Evolutionary conservation across 2,888 invertebrate genomes (phyloP).

Genomic region (Ernsta delagoae): DNA sequence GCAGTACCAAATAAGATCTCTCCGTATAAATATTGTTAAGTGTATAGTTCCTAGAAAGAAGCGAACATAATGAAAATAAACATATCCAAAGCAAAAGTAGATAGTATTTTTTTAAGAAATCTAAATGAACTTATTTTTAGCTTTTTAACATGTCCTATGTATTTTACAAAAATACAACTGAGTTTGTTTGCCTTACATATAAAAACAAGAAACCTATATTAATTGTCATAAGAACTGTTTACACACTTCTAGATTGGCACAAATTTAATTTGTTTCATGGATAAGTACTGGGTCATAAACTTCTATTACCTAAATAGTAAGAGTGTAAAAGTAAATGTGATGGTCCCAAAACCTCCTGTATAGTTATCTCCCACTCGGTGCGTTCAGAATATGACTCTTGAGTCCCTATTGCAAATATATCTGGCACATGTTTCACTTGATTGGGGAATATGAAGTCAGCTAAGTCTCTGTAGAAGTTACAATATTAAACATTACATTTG

Average conservation of each 20-base stretch:
- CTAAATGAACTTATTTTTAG: too few species aligned
- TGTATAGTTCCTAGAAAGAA: slow-evolving; percentile 90
- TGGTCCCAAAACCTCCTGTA: slow-evolving; percentile 97
- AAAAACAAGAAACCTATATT: too few species aligned
- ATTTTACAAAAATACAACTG: too few species aligned
- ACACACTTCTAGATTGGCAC: too few species aligned
- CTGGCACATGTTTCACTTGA: slow-evolving; percentile 93
- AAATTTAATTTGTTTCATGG: too few species aligned
- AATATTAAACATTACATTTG: too few species aligned
- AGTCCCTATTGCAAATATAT: slow-evolving; percentile 96
- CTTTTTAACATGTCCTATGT: too few species aligned
- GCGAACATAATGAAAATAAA: background rate
- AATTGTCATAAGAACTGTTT: too few species aligned
- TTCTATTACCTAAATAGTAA: slow-evolving; percentile 87
- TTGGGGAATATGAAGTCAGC: slow-evolving; percentile 96
- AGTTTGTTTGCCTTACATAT: too few species aligned
- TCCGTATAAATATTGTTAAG: slow-evolving; percentile 93
- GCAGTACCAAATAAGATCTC: slow-evolving; percentile 98
- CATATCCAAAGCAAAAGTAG: too few species aligned
- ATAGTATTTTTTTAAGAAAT: too few species aligned
- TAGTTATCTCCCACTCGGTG: slow-evolving; percentile 94
- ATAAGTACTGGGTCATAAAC: too few species aligned
- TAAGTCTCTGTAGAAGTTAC: slow-evolving; percentile 86
- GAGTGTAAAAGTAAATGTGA: slow-evolving; percentile 96
- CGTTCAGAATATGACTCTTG: slow-evolving; percentile 96